Base-by-base conservation (phyloP, 2,888 invertebrate species). In the Pyrgus malvae region DNA sequence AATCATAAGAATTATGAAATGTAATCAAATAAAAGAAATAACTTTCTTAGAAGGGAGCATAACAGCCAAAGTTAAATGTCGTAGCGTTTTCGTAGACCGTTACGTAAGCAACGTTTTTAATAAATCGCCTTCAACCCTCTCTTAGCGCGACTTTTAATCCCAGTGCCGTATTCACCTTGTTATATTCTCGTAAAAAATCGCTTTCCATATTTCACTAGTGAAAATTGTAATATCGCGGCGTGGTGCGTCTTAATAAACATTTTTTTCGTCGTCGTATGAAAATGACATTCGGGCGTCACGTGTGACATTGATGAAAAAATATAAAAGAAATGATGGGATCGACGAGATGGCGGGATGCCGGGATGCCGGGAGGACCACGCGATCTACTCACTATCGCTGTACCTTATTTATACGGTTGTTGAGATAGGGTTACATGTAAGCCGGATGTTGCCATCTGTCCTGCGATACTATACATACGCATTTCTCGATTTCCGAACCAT, bases 241-340 rank as follows among this genome's bases (percentile, higher is more conserved):
- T 68, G 69, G 66, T 68, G 72, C 79, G 78, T 87, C 86, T 85
- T 90, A 88, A 90, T 89, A 89, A 89, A 87, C 84, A 85, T 88
- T 88, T 89, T 40, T 89, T 86, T 86, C 87, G 38, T 38, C 67
- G 61, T 84, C 83, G 74, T 76, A 87, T 83, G 87, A 90, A 90
- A 90, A 89, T 90, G 90, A 86, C 88, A 87, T 89, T 85, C 75
- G 62, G 85, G 88, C 90, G 86, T 85, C 90, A 90, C 87, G 79
- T 90, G 90, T 87, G 86, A 89, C 88, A 83, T 90, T 90, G 90
- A 90, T 90, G 90, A 89, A 90, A 90, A 89, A 88, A 90, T 90
- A 87, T 90, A 86, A 88, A 87, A 84, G 86, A 82, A 80, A 85
- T 81, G 84, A 80, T 74, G 80, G 81, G 78, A 78, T 83, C 83